Base-by-base conservation (phyloP, 2,888 invertebrate species). In the Eremobia ochroleuca region DNA sequence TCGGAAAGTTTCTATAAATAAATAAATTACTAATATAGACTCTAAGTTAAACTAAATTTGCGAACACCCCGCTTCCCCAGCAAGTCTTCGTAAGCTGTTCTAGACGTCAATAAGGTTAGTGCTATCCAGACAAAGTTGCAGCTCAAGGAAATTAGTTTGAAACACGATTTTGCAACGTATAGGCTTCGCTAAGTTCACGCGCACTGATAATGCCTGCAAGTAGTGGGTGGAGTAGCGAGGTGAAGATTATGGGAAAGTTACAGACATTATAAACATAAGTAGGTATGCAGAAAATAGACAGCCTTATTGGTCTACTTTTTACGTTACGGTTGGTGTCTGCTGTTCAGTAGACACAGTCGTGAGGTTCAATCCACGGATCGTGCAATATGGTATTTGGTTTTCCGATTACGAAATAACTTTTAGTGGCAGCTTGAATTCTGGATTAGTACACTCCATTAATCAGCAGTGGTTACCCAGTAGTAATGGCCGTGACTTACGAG, bases 91-190 rank as follows among this genome's bases (percentile, higher is more conserved):
- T 74, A 82, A 77, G 73, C 76, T 62, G 31, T 49, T 59, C 40
- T 55, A 85, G 71, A 62, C 65, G 59, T 76, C 75, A 78, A 79
- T 84, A 78, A 76, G 66, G 64, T 86, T 79, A 76, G 65, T 72
- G 65, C 64, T 77, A 64, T 62, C 65, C 68, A 73, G 78, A 46
- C 74, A 67, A 87, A 88, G 82, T 87, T 88, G 31, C 34, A 52
- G 67, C 73, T 70, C 37, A 71, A 78, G 85, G 89, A 86, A 87
- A 89, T 87, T 89, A 86, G 82, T 86, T 88, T 46, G 58, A 31
- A 76, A 84, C 79, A 74, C 73, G 76, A 82, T 84, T 84, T 73
- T 37, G 73, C 69, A 62, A 76, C 70, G 71, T 75, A 37, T 75
- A 76, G 78, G 64, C 61, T 76, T 61, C 28, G 65, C 13, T 64